Conservation (phyloP, 2,888 invertebrate species). For the Anthophora plumipes region DNA sequence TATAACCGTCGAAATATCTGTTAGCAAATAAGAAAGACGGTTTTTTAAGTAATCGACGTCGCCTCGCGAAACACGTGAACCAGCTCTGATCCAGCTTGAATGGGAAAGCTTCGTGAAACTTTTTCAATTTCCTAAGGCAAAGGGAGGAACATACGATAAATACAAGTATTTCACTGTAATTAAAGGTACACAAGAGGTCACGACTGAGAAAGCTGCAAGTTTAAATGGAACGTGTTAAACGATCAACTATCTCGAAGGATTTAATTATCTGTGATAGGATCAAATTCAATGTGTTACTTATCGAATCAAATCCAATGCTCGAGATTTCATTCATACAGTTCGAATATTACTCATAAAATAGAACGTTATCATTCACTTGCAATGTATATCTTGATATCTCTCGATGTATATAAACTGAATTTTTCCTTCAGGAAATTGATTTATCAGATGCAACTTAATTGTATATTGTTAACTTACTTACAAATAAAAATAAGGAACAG, state of each 20-base stretch:
- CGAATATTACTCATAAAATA: too few species aligned
- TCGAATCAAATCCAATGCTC: too few species aligned
- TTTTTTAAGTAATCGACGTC: conserved; percentile 55
- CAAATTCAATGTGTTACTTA: too few species aligned
- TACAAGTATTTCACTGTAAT: conserved; percentile 69
- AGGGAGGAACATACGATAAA: conserved; percentile 73
- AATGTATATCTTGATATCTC: too few species aligned
- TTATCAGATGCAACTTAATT: too few species aligned
- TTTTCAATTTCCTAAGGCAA: conserved; percentile 77
- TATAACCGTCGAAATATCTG: conserved; percentile 25
- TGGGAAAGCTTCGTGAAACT: conserved; percentile 64
- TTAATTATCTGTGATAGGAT: too few species aligned
- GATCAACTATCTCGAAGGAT: conserved; percentile 21
- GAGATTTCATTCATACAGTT: too few species aligned
- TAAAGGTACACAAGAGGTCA: conserved; percentile 63
- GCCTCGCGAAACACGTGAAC: conserved; percentile 26
- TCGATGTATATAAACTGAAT: too few species aligned
- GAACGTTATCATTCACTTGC: too few species aligned
- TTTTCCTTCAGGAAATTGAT: too few species aligned
- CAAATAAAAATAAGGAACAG: too few species aligned
- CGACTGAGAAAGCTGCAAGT: background rate
- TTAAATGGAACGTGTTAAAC: conserved; percentile 23
- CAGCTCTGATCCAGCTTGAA: conserved; percentile 15
- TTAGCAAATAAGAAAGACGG: conserved; percentile 30
- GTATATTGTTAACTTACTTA: too few species aligned